Evolutionary conservation across 2,113 vertebrate genomes (phyloP), one percentile per base, ranked within the genome.

Genomic region (Serinus canaria): DNA sequence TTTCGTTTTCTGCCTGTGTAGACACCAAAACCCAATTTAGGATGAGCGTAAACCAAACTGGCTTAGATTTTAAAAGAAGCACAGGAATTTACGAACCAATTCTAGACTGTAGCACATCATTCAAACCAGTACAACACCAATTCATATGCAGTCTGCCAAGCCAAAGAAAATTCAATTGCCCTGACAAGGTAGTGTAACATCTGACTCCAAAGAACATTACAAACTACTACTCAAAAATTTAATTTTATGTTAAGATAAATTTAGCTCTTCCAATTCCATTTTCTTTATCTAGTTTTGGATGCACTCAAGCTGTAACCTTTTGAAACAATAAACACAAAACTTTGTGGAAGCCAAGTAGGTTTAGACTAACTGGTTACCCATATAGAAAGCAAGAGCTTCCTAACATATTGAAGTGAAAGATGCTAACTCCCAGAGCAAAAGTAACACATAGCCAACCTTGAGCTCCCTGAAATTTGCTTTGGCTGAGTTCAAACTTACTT

Each of bases 1-100:
- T 98, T 99, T 60, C 98, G 97, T 86, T 99, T 99, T 98, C 99
- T 99, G 68, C 99, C 98, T 72, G 98, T 95, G 41, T 98, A 98
- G 39, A 98, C 97, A 93, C 96, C 96, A 79, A 98, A 98, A 87
- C 96, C 97, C 98, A 96, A 55, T 95, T 98, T 82, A 97, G 89
- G 91, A 92, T 91, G 7, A 95, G 69, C 49, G 56, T 24, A 87
- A 90, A 80, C 39, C 58, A 63, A 92, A 92, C 11, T 43, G n/a
- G 20, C 87, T 66, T 83, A 19, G 66, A 82, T 53, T 63, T 56
- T 41, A 81, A 46, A 82, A 83, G 52, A 87, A 88, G 63, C 25
- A 62, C n/a, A 17, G 18, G 22, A 64, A 82, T 89, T 62, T 66
- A 89, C 22, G 4, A 94, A 58, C 33, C 59, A 60, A 66, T 62